phyloP scores from a whole-genome alignment of 2,888 invertebrate genomes.

The Phragmatobia fuliginosa region DNA sequence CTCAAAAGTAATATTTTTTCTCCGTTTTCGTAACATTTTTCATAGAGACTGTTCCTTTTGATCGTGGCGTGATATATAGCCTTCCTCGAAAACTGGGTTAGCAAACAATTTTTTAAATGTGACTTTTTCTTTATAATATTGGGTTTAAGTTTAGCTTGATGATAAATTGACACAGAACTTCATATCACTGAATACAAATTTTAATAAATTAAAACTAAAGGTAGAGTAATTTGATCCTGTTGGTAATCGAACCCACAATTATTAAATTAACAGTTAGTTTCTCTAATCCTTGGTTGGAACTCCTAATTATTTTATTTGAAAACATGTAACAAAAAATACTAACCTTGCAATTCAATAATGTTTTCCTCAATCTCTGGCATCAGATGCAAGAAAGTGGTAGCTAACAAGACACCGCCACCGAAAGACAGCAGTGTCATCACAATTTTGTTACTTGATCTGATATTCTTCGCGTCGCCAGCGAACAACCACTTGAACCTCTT shows the following conservation, averaged over 20 bases:
- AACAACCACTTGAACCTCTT: conserved; percentile 88
- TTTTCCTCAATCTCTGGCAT: conserved; percentile 92
- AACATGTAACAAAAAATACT: conserved; percentile 52
- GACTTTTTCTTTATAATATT: too few relatives aligned
- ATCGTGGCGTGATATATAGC: too few relatives aligned
- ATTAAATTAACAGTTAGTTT: not conserved
- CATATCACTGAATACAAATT: not conserved
- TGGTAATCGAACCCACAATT: not conserved
- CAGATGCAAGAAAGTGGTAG: conserved; percentile 93
- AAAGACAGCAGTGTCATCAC: conserved; percentile 90
- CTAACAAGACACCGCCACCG: conserved; percentile 94
- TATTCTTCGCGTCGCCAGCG: conserved; percentile 76
- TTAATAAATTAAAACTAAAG: not conserved
- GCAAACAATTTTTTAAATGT: too few relatives aligned
- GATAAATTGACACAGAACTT: not conserved
- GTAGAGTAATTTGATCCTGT: not conserved
- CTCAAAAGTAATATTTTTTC: too few relatives aligned
- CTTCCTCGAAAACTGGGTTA: too few relatives aligned
- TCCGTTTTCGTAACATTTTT: too few relatives aligned
- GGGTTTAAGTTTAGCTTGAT: too few relatives aligned
- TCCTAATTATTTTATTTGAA: not conserved
- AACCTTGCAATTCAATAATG: conserved; percentile 87
- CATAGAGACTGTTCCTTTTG: too few relatives aligned
- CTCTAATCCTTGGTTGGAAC: not conserved
- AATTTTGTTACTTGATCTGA: conserved; percentile 80